Base-by-base conservation (phyloP, 2,888 invertebrate species). In the Omphaloscelis lunosa region DNA sequence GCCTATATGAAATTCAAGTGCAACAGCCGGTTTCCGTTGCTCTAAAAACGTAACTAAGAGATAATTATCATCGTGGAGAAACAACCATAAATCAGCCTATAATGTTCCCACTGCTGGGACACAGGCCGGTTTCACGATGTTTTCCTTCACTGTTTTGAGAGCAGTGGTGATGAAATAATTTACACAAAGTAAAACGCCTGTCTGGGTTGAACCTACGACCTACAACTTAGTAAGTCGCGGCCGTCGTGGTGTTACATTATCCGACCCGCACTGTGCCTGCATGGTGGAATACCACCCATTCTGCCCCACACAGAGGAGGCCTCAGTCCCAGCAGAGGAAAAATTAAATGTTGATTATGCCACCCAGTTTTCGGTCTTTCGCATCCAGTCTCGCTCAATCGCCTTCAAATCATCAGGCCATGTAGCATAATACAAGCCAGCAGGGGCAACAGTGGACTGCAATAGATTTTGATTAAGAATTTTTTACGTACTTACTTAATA, bases 401-500 rank as follows among this genome's bases (percentile, higher is more conserved):
- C 59, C 20, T 29, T 61, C 29, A 20, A 61, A 29, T 61, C 29
- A 61, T 61, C 58, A 58, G 27, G 7, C 58, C 58, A 58, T 2
- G 15, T 58, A 58, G 15, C 27, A 6, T n/a, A n/a, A n/a, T n/a
- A n/a, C 12, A 53, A 2, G 9, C n/a, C n/a, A 2, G 23, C 51
- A 72, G 20, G 11, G 17, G 11, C 2, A 72, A 68, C 2, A 20
- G n/a, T 27, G 9, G 12, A 51, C 15, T 20, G 1, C 17, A 23
- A 51, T 23, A 74, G 23, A n/a, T 65, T 56, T 17, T 17, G 34
- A 48, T 15, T 41, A 59, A 0, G 0, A 8, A 7, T 1, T 7
- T 27, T 58, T 1, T 41, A 85, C 85, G 1, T 80, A 86, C 87
- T 83, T 79, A 87, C 87, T 81, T 81, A 48, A 45, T 63, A 61